Base-by-base conservation (phyloP, 2,113 vertebrate genomes). In the Microcebus jonahi region DNA sequence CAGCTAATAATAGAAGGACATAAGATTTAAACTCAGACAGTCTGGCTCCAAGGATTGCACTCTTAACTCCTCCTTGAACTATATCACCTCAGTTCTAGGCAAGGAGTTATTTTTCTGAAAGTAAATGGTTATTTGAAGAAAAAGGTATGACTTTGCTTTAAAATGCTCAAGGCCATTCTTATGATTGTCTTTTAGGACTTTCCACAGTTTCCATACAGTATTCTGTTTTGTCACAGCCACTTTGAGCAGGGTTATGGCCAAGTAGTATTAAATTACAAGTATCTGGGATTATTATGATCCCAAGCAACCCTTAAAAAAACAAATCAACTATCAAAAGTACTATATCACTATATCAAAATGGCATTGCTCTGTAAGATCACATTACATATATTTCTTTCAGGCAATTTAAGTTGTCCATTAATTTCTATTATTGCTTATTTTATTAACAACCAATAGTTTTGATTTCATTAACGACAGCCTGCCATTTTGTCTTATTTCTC, bases 111-210 rank as follows among this genome's bases (percentile, higher is more conserved):
- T 77, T 91, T 91, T 55, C 79, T 79, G 18, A 97, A 95, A 94
- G 86, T 29, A 93, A 93, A 73, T 68, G 65, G 3, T 93, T 93
- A 71, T 65, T 88, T 91, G 39, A 96, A 96, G 39, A 50, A 70
- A 42, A 73, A 89, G 48, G 8, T 75, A 53, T 93, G 42, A 73
- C 73, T 97, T 95, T 89, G 42, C 55, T 86, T 77, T 67, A 67
- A 93, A 93, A 73, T 20, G 53, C 21, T 86, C 48, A 63, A 87
- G 84, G 68, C 23, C 63, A 80, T 90, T 83, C 1, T 53, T 71
- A 23, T 90, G 75, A 80, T 85, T 95, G 29, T 85, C 88, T 81
- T 71, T 92, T 20, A 83, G 55, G 31, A 21, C 17, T 48, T 34
- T 23, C 11, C 71, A 75, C 29, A 70, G 17, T 76, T 92, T 88